Evolutionary conservation across 2,888 invertebrate genomes (phyloP), one percentile per base, ranked within the genome.

Genomic region (Schizaphis graminum): DNA sequence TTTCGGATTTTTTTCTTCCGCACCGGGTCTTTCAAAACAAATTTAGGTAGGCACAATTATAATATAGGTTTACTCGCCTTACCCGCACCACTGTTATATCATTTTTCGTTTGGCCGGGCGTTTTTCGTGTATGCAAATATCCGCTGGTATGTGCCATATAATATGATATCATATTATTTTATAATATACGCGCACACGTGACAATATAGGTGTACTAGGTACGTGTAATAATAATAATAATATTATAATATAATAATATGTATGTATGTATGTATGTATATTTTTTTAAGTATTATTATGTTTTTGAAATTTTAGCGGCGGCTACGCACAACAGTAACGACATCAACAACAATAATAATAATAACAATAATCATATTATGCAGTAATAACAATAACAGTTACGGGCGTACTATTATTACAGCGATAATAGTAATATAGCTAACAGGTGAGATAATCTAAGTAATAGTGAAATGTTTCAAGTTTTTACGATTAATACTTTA

Each of bases 21-120:
- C 26, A 26, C 53, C 21, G 67, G 53, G 67, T 88, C 88, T 53
- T 77, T 41, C 88, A 49, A 92, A 92, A 93, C 77, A 89, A 89
- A 77, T 67, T 77, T 21, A 35, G 77, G 77, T 77, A 24, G 77
- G 77, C 77, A 53, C 53, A 53, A 53, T 21, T 53, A 53, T 4
- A 53, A 53, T 53, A 53, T 53, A 53, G 77, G 77, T 35, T 35
- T 21, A 77, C 77, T 77, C 21, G 77, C 21, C 35, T 35, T 77
- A 77, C 77, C 77, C 91, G 47, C 10, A n/a, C 56, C 44, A 7
- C 21, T 35, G 11, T 5, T 41, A n/a, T 44, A 10, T 21, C 57
- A 61, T 86, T 91, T 85, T 86, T n/a, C 53, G 10, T 49, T 49
- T 47, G 67, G n/a, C 16, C n/a, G 13, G 26, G 5, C 44, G 26